These are phyloP conservation scores for Plebejus anna DNA, from an alignment of 2,888 invertebrate genomes.

Conservation along the genomic window DNA sequence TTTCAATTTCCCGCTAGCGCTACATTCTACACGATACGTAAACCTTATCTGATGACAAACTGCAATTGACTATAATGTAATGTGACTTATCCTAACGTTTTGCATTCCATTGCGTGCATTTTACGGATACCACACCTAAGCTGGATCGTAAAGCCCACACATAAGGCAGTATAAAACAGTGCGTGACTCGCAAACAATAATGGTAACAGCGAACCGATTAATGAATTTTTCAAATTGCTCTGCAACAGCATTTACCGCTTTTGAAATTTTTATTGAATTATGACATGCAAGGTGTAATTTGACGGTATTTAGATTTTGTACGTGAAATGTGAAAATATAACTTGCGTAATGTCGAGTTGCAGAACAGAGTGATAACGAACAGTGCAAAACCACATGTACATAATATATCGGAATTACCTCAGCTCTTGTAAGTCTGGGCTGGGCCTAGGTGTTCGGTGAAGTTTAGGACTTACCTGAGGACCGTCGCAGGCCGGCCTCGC, in stretches of 20 bases:
- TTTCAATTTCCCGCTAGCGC: slow-evolving; percentile 58
- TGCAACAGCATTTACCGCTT: slow-evolving; percentile 38
- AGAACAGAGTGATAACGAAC: slow-evolving; percentile 7
- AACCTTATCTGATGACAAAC: slow-evolving; percentile 69
- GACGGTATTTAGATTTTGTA: not conserved
- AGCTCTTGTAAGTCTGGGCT: not conserved
- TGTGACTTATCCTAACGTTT: slow-evolving; percentile 7
- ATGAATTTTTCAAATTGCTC: slow-evolving; percentile 39
- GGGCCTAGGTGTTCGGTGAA: not conserved
- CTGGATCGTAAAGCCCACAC: slow-evolving; percentile 39
- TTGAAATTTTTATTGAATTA: slow-evolving; percentile 29
- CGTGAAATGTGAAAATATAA: not conserved
- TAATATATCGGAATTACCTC: not conserved
- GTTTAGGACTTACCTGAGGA: slow-evolving; percentile 83
- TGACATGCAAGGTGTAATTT: slow-evolving; percentile 28
- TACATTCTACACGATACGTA: slow-evolving; percentile 44
- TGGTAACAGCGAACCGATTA: slow-evolving; percentile 41
- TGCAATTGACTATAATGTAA: slow-evolving; percentile 62
- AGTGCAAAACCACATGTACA: slow-evolving; percentile 16
- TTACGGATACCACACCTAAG: slow-evolving; percentile 41
- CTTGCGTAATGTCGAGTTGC: slow-evolving; percentile 8
- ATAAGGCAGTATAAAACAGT: slow-evolving; percentile 38
- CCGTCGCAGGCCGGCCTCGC: slow-evolving; percentile 87
- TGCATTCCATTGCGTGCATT: slow-evolving; percentile 39
- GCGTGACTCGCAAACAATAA: slow-evolving; percentile 42